Conservation (phyloP, 2,113 vertebrate species). For the Syngnathus scovelli region DNA sequence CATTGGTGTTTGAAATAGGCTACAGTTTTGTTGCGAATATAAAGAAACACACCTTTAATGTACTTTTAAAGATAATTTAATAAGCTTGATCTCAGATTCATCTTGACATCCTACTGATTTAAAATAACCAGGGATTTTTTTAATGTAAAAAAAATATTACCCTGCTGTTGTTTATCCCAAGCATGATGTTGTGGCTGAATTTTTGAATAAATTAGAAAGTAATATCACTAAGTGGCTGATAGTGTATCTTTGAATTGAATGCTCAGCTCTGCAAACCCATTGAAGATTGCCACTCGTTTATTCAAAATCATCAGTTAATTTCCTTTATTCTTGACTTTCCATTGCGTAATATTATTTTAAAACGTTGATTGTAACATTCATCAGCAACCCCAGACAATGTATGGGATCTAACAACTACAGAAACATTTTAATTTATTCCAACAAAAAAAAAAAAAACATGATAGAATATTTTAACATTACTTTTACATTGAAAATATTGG, state of each 20-base stretch:
- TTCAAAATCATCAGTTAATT: slow-evolving; percentile 61
- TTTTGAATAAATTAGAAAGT: slow-evolving; percentile 63
- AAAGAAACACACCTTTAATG: slow-evolving; percentile 9
- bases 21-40: slow-evolving; percentile 32
- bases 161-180: slow-evolving; percentile 52
- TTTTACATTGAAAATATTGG: no score
- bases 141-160: slow-evolving; percentile 21
- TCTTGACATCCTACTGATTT: slow-evolving; percentile 39
- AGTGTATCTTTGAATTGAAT: slow-evolving; percentile 67
- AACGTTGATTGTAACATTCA: no score
- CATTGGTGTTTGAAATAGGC: slow-evolving; percentile 26
- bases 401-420: neutral
- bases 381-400: slow-evolving; percentile 51
- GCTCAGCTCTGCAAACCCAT: slow-evolving; percentile 48
- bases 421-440: no score
- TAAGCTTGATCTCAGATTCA: slow-evolving; percentile 26
- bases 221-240: slow-evolving; percentile 53
- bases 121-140: slow-evolving; percentile 41
- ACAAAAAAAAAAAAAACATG: no score
- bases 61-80: slow-evolving; percentile 30
- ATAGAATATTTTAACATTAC: no score
- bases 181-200: slow-evolving; percentile 46
- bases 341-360: slow-evolving; percentile 53
- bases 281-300: slow-evolving; percentile 61
- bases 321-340: slow-evolving; percentile 51